Evolutionary conservation across 2,797 vertebrate species (phyloP).

Genomic region (Propithecus perrieri): DNA sequence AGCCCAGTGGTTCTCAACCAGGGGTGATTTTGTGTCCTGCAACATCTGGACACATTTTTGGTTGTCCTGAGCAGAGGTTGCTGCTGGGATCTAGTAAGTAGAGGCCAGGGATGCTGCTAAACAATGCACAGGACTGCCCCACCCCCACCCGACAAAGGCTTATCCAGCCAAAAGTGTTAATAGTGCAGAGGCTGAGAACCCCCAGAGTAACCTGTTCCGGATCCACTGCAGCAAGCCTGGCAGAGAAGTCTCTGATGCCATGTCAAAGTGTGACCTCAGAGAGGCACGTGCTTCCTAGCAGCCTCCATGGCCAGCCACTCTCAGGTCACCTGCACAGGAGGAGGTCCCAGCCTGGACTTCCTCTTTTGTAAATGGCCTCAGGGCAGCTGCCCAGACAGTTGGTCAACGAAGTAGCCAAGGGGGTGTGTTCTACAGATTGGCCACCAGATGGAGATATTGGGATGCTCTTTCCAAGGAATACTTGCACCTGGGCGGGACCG

Average conservation of each 20-base stretch:
- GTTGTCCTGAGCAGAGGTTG: neutral
- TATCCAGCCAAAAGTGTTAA: neutral
- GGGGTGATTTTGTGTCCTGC: neutral
- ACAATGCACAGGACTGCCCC: neutral
- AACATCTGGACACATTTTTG: neutral
- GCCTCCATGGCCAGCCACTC: neutral
- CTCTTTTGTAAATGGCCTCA: neutral
- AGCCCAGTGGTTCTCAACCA: neutral
- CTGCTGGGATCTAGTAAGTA: neutral
- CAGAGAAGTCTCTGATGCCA: neutral
- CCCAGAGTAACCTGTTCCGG: neutral
- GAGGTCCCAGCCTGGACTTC: neutral
- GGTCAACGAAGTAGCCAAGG: neutral
- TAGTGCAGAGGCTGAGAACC: neutral
- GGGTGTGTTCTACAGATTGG: neutral
- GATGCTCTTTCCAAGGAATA: neutral
- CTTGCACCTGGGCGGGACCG: too few relatives aligned
- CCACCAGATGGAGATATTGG: conserved; percentile 58
- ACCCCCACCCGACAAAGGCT: neutral
- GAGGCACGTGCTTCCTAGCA: neutral
- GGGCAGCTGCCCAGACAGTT: neutral
- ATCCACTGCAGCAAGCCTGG: neutral
- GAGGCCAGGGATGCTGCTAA: neutral
- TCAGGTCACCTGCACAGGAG: neutral
- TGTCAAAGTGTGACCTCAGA: neutral